Evolutionary conservation across 2,888 invertebrate genomes (phyloP), one percentile per base, ranked within the genome.

Genomic region (Himalopsyche tibetana): DNA sequence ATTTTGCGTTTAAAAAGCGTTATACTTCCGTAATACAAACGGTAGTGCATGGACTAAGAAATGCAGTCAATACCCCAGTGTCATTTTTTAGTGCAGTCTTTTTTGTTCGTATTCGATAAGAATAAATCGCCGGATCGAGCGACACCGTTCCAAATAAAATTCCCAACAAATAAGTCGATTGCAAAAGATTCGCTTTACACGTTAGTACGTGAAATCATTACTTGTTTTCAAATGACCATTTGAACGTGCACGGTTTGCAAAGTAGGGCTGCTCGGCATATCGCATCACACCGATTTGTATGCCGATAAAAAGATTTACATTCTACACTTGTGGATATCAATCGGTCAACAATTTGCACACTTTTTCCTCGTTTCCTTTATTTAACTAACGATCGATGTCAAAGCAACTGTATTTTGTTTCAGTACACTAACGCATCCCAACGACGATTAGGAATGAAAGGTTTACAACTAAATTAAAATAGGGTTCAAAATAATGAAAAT

Each of bases 151-250:
- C 19, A 28, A 63, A 63, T 63, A 63, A 19, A 63, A 63, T 63
- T 63, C 63, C 28, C 63, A 63, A 63, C 63, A 63, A 63, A 63
- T 63, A 63, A 63, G 63, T 63, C 63, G 63, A 63, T 63, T 63
- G 63, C 63, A 19, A 63, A 11, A 63, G 19, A 63, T 63, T 63
- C 63, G 63, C 28, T 63, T 63, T 28, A 19, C 63, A 63, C 63
- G 63, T 63, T 19, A 63, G 63, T 63, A 63, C n/a, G 63, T 63
- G 63, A 63, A 63, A 63, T 63, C 63, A 63, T 63, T 63, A 28
- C 63, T 63, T 28, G 63, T 63, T 63, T 63, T 63, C 63, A 63
- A 63, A 63, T 63, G 63, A 8, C 63, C 63, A 63, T 63, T 63
- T 63, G 63, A 19, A 63, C 63, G 63, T 63, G 63, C 63, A 63